Evolutionary conservation across 2,797 vertebrate species (phyloP), one percentile per base, ranked within the genome.

Genomic region (Tapera naevia): DNA sequence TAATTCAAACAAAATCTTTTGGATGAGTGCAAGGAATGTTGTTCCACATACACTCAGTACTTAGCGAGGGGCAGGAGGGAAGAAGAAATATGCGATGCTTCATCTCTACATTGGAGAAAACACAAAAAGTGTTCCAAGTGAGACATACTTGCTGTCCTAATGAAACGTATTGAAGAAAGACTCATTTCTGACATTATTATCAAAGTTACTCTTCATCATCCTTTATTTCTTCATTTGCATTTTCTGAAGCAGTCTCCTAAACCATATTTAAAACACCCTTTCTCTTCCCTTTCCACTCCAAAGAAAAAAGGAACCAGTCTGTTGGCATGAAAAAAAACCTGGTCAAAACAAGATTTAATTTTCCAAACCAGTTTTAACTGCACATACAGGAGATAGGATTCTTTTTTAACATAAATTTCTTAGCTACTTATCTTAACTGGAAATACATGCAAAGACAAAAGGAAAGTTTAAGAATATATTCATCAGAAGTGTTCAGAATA

Each of bases 1-100:
- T 70, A 81, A 88, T 75, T 87, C 79, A 93, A 96, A 91, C 67
- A 66, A 86, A 96, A 84, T 64, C 21, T 60, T 82, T 79, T 62
- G 51, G 73, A 71, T 64, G 64, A 83, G 35, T 39, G 56, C 30
- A 89, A 88, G 87, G 85, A 73, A 91, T 93, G 64, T 43, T 50
- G 21, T 57, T 86, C 32, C 80, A 87, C 64, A 70, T 48, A 64
- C 19, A 84, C 53, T 53, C 24, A 30, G 78, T 64, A 41, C 56
- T 84, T 53, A 32, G 88, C 16, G 13, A 87, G 37, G 69, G 57
- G 46, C 67, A 22, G 51, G 80, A 89, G 45, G n/a, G 35, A 30
- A 88, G 61, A 94, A 94, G 74, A 89, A 94, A 87, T 8, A 76
- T 37, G 50, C 50, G 27, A 61, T 24, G 39, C 27, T 27, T 79